Conservation (phyloP, 2,888 invertebrate genomes). For the Ophonus ardosiacus region DNA sequence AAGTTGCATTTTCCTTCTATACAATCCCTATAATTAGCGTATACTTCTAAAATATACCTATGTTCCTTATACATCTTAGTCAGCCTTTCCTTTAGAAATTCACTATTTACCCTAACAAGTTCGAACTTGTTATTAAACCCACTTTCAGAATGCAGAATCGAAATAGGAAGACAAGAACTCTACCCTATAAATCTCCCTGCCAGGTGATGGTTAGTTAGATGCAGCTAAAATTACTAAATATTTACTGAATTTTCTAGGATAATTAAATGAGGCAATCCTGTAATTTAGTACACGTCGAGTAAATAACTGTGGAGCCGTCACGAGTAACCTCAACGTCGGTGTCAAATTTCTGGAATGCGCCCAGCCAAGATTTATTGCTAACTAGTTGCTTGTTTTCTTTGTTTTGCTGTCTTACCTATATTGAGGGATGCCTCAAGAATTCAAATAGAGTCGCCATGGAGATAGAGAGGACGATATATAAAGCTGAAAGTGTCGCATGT, state of each 20-base stretch:
- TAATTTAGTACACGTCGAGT: conserved; percentile 48
- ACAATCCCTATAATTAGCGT: too few species aligned
- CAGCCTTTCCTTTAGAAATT: too few species aligned
- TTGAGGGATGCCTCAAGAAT: background rate
- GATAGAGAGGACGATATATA: too few species aligned
- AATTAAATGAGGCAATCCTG: conserved; percentile 51
- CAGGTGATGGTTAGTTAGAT: conserved; percentile 18
- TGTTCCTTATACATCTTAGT: too few species aligned
- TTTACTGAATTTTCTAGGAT: conserved; percentile 52
- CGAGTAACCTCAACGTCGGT: conserved; percentile 20
- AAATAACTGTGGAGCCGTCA: conserved; percentile 30
- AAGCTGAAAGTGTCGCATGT: too few species aligned
- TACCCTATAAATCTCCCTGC: conserved; percentile 1
- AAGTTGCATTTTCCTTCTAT: too few species aligned
- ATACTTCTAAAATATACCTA: too few species aligned
- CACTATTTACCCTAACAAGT: too few species aligned
- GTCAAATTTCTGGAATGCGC: conserved; percentile 36
- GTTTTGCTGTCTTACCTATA: background rate
- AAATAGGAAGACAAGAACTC: background rate
- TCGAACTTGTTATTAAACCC: too few species aligned
- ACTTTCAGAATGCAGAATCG: too few species aligned
- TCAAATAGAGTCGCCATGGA: background rate
- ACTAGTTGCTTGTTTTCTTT: conserved; percentile 13
- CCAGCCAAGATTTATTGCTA: conserved; percentile 9
- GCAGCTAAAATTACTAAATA: conserved; percentile 48